Percentiles rank a stretch among this genome's conserved stretches.
Conservation (phyloP, 2,888 invertebrate species). For the Pheosia gnoma region DNA sequence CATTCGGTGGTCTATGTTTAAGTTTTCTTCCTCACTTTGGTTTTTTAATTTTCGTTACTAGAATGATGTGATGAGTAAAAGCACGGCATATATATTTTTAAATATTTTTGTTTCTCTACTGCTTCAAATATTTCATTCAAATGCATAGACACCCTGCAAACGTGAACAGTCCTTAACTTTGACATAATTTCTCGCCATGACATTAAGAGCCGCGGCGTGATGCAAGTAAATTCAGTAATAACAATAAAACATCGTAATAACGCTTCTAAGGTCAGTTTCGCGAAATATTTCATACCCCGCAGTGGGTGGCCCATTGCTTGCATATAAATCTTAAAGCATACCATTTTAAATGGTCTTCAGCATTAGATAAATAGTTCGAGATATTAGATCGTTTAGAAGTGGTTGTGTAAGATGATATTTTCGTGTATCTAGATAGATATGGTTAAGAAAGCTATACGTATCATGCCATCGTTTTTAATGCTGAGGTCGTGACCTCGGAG, state of each 20-base stretch:
- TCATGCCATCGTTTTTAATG: neutral
- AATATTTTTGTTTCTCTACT: too few relatives aligned
- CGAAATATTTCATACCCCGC: slow-evolving; percentile 39
- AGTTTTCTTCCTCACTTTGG: too few relatives aligned
- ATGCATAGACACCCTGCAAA: neutral
- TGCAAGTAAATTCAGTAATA: slow-evolving; percentile 51
- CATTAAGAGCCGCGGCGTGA: slow-evolving; percentile 41
- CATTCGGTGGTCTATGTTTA: too few relatives aligned
- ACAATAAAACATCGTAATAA: slow-evolving; percentile 49
- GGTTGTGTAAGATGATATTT: slow-evolving; percentile 3
- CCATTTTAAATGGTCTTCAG: slow-evolving; percentile 14
- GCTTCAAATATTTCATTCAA: neutral
- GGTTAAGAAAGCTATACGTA: neutral
- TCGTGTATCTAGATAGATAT: neutral
- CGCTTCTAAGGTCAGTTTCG: slow-evolving; percentile 45
- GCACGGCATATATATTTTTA: too few relatives aligned
- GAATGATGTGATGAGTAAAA: too few relatives aligned
- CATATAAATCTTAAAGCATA: slow-evolving; percentile 19
- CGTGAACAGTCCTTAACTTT: slow-evolving; percentile 20
- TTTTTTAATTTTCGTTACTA: too few relatives aligned
- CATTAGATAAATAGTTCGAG: slow-evolving; percentile 10
- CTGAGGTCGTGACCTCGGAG: neutral
- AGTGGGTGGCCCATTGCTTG: slow-evolving; percentile 36
- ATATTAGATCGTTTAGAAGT: neutral
- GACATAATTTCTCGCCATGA: slow-evolving; percentile 39